These are phyloP conservation scores for Brachyistius frenatus DNA, from an alignment of 2,113 vertebrate species.

Conservation along the genomic window DNA sequence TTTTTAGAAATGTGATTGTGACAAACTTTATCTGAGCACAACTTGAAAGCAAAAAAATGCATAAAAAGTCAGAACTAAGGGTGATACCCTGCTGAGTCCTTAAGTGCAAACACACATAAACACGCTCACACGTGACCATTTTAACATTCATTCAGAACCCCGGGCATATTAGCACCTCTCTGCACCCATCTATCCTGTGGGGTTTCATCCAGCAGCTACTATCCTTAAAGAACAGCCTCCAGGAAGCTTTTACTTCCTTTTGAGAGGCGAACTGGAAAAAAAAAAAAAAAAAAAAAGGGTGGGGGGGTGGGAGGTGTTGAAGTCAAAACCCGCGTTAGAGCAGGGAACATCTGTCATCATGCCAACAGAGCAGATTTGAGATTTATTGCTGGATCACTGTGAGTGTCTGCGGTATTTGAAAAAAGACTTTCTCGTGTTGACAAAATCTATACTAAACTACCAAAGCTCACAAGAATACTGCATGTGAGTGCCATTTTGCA, in stretches of 20 bases:
- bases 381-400: conserved; percentile 48
- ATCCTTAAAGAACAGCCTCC: conserved; percentile 40
- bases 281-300: too few species aligned
- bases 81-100: not conserved
- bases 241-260: conserved; percentile 36
- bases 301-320: conserved; percentile 11
- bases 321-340: conserved; percentile 48
- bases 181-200: conserved; percentile 27
- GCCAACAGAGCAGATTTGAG: conserved; percentile 30
- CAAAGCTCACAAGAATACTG: not conserved
- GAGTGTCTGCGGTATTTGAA: conserved; percentile 1
- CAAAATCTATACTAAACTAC: not conserved
- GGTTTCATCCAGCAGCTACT: conserved; percentile 35
- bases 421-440: not conserved
- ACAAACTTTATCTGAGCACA: not conserved
- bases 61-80: conserved; percentile 15
- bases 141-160: conserved; percentile 48
- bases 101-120: too few species aligned
- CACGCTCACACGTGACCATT: not conserved
- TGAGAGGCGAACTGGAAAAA: conserved; percentile 21
- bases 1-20: not conserved
- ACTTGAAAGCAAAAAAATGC: not conserved
- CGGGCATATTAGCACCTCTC: conserved; percentile 25
- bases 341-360: conserved; percentile 37
- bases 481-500: conserved; percentile 21